Base-by-base conservation (phyloP, 1,140 invertebrate species). In the Scylla paramamosain region DNA sequence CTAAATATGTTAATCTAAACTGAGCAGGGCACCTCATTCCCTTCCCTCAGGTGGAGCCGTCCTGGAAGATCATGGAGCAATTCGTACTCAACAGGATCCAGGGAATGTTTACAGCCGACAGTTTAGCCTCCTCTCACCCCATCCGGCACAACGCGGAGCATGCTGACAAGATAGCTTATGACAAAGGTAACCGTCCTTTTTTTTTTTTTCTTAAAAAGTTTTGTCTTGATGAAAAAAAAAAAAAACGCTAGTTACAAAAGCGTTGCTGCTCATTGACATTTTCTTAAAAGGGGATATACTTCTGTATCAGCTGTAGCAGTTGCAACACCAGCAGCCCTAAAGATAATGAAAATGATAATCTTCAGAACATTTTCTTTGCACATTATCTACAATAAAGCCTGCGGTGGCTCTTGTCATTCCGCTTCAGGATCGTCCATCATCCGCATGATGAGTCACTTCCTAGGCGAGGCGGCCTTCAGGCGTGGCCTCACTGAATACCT, bases 361-460 rank as follows among this genome's bases (percentile, higher is more conserved):
- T 39, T 6, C 39, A 39, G n/a, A 39, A 39, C 6, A 39, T 39
- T 39, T 39, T 39, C 39, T 39, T 1, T 39, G 6, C 39, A 39
- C 6, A 39, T 39, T 6, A 39, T 39, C 39, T 39, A 6, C 39
- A 39, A 39, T 39, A 59, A 59, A 20, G 0, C 52, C 16, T 59
- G 12, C 67, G n/a, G 67, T 77, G 67, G n/a, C 20, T n/a, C 4
- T 77, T 77, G 67, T 1, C 20, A 1, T n/a, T n/a, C 20, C 12
- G 20, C 59, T 90, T 96, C 97, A 98, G 98, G 99, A 32, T 98
- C 98, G 28, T 98, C 98, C 0, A 98, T 99, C n/a, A 98, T 99
- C 45, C 97, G 99, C 48, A 99, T 99, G 99, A 99, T 99, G 98
- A 98, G 98, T 94, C 98, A 99, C 96, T 99, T 99, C 96, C 97